A percentile compares a stretch with the other conserved stretches of the same genome.
phyloP scores from a whole-genome alignment of 2,888 invertebrate genomes.

The Himalopsyche kuldschensis region DNA sequence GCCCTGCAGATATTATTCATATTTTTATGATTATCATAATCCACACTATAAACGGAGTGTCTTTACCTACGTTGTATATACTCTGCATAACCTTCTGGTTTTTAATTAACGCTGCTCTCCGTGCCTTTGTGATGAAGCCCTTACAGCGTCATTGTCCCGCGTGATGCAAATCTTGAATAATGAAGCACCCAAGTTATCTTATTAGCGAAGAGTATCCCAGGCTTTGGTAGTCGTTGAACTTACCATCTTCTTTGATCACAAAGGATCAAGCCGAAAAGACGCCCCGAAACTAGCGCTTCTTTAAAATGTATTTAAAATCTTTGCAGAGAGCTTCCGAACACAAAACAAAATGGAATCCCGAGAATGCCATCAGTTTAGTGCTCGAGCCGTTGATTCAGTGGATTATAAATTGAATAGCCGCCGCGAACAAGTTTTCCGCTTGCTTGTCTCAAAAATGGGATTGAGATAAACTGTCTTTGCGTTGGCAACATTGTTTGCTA shows the following conservation, averaged over 20 bases:
- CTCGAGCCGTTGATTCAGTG: background rate
- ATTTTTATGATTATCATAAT: background rate
- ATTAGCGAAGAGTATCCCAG: slow-evolving; percentile 19
- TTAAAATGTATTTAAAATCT: background rate
- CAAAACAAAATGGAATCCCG: background rate
- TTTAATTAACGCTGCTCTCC: slow-evolving; percentile 28
- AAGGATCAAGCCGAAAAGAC: slow-evolving; percentile 1
- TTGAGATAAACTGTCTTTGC: background rate
- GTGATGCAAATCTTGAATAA: slow-evolving; percentile 28
- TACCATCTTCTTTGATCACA: slow-evolving; percentile 17
- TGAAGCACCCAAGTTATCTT: slow-evolving; percentile 33
- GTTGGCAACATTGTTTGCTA: background rate
- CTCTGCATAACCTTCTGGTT: slow-evolving; percentile 14
- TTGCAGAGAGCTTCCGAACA: background rate
- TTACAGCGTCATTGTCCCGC: slow-evolving; percentile 25
- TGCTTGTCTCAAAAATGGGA: background rate
- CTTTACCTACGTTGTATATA: background rate
- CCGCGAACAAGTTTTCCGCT: background rate
- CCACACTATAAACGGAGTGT: background rate
- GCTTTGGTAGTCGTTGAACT: slow-evolving; percentile 13
- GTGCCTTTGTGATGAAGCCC: slow-evolving; percentile 20
- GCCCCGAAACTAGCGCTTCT: background rate
- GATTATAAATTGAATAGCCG: background rate
- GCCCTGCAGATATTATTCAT: background rate
- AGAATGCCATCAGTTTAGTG: background rate